Evolutionary conservation across 1,140 invertebrate species (phyloP).

Genomic region (Idris sp.): DNA sequence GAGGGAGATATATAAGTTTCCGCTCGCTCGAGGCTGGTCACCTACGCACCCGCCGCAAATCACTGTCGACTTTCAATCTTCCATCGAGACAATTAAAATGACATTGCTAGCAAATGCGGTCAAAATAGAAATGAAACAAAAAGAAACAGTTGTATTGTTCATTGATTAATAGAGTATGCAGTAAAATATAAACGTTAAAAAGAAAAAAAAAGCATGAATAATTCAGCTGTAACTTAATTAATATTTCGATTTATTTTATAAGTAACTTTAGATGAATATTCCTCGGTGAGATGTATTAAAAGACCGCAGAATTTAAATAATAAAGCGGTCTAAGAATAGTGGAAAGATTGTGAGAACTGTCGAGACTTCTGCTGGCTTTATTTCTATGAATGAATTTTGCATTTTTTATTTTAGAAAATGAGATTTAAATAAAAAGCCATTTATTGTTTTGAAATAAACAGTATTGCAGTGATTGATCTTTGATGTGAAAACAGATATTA

Average conservation of each 20-base stretch:
- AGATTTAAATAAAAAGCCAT: no score
- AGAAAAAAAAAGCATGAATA: constrained; percentile 9
- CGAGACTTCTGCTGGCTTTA: constrained; percentile 18
- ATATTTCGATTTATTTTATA: constrained; percentile 12
- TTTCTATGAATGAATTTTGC: constrained; percentile 31
- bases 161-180: constrained; percentile 6
- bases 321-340: constrained; percentile 18
- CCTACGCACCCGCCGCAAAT: constrained; percentile 19
- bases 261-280: constrained; percentile 1
- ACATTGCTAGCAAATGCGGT: constrained; percentile 23
- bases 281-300: constrained; percentile 16
- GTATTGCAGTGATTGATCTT: no score
- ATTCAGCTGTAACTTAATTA: constrained; percentile 10
- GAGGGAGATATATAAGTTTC: constrained; percentile 35
- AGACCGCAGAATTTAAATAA: constrained; percentile 28
- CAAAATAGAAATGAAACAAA: constrained; percentile 4
- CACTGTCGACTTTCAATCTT: constrained; percentile 24
- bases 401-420: constrained; percentile 12
- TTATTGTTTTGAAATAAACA: no score
- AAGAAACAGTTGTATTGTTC: neutral
- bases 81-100: constrained; percentile 29
- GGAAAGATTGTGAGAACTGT: constrained; percentile 17
- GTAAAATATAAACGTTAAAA: neutral
- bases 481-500: constrained; percentile 30
- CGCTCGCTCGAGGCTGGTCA: constrained; percentile 15